phyloP scores from a whole-genome alignment of 2,113 vertebrate genomes.

The Trachemys scripta region DNA sequence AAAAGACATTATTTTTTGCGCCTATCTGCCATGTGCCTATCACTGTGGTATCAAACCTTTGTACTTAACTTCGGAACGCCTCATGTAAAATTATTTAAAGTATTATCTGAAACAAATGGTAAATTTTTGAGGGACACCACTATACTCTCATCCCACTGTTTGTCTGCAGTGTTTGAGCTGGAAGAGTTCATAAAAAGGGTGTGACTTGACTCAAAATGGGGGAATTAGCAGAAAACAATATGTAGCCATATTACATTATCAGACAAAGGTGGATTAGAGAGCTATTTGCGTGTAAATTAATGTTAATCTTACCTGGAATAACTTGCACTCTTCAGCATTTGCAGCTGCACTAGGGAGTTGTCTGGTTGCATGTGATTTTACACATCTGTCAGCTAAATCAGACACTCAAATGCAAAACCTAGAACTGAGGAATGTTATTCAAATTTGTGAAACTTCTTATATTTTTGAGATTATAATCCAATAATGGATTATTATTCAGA shows the following conservation, averaged over 20 bases:
- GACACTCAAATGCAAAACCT: slow-evolving; percentile 36
- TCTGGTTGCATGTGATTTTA: slow-evolving; percentile 40
- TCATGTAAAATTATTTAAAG: not conserved
- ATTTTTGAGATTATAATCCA: not conserved
- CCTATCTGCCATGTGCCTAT: not conserved
- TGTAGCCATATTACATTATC: not conserved
- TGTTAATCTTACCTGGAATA: slow-evolving; percentile 56
- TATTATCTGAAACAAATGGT: not conserved
- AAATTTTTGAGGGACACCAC: not conserved
- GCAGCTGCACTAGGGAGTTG: slow-evolving; percentile 27
- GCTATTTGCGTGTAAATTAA: slow-evolving; percentile 47
- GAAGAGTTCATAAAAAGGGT: not conserved
- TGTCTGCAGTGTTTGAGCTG: not conserved
- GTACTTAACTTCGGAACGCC: not conserved
- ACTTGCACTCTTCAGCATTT: slow-evolving; percentile 28
- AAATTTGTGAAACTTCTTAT: not conserved
- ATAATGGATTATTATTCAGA: not conserved
- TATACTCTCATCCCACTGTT: not conserved
- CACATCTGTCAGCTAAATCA: slow-evolving; percentile 40
- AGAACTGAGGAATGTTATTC: not conserved
- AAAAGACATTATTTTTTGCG: not conserved
- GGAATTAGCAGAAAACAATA: slow-evolving; percentile 11
- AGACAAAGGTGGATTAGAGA: slow-evolving; percentile 40
- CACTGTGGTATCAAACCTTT: not conserved
- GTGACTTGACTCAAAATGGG: not conserved